These are phyloP conservation scores for Microtus montanus DNA, from an alignment of 2,113 vertebrate species.

Conservation along the genomic window DNA sequence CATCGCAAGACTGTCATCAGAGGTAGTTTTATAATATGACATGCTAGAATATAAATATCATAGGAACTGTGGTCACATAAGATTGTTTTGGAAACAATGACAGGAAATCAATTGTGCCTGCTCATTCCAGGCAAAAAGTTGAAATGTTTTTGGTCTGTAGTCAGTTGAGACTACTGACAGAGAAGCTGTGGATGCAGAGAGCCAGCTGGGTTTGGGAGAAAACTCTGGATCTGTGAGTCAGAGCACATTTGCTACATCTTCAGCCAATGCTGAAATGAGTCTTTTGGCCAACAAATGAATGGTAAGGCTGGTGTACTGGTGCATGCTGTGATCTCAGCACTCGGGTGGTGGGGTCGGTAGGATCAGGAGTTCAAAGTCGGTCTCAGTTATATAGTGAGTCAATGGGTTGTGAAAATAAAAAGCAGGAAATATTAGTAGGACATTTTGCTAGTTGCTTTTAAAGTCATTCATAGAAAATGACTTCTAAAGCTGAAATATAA, in stretches of 20 bases:
- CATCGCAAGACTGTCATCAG: too few species aligned
- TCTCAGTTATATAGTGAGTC: background rate
- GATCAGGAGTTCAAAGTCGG: background rate
- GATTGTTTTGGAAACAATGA: background rate
- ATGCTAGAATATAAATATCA: background rate
- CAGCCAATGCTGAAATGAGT: background rate
- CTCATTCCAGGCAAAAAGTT: background rate
- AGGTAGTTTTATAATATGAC: background rate
- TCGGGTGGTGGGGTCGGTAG: background rate
- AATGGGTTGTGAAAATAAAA: background rate
- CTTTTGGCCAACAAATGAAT: background rate
- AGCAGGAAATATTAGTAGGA: background rate
- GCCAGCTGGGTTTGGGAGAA: background rate
- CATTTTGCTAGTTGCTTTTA: background rate
- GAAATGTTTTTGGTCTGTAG: background rate
- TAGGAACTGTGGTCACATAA: background rate
- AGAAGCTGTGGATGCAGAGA: too few species aligned
- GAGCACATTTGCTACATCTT: background rate
- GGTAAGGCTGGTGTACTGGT: background rate
- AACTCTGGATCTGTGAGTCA: background rate
- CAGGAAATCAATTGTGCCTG: background rate
- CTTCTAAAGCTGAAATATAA: background rate
- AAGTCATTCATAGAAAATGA: background rate
- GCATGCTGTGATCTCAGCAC: background rate
- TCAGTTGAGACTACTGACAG: background rate